phyloP scores from a whole-genome alignment of 2,797 vertebrate genomes.

The Acanthis flammea region DNA sequence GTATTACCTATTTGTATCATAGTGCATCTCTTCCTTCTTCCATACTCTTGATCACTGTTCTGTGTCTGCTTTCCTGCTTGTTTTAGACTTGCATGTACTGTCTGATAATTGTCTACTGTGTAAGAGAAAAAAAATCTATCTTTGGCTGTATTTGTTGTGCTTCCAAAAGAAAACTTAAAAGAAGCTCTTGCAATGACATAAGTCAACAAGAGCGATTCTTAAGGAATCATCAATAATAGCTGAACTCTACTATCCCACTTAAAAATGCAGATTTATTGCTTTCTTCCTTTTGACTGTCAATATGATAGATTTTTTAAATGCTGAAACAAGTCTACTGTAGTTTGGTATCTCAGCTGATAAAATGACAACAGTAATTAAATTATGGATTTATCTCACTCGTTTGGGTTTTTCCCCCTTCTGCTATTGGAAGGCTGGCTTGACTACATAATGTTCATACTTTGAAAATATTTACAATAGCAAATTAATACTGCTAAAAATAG shows the following conservation, averaged over 20 bases:
- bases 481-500: neutral
- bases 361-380: neutral
- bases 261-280: neutral
- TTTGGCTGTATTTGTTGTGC: neutral
- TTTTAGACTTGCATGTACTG: neutral
- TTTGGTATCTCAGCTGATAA: neutral
- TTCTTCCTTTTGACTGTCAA: neutral
- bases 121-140: neutral
- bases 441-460: neutral
- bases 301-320: neutral
- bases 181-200: neutral
- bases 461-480: neutral
- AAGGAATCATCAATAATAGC: neutral
- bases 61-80: neutral
- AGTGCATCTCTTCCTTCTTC: neutral
- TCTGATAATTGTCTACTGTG: neutral
- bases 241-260: neutral
- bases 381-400: neutral
- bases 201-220: neutral
- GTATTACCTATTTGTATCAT: neutral
- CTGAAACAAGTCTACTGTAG: neutral
- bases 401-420: neutral
- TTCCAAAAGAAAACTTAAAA: conserved; percentile 14
- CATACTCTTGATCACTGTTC: neutral
- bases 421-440: neutral